These are phyloP conservation scores for Lasioglossum villosulum DNA, from an alignment of 2,888 invertebrate genomes.

Conservation along the genomic window DNA sequence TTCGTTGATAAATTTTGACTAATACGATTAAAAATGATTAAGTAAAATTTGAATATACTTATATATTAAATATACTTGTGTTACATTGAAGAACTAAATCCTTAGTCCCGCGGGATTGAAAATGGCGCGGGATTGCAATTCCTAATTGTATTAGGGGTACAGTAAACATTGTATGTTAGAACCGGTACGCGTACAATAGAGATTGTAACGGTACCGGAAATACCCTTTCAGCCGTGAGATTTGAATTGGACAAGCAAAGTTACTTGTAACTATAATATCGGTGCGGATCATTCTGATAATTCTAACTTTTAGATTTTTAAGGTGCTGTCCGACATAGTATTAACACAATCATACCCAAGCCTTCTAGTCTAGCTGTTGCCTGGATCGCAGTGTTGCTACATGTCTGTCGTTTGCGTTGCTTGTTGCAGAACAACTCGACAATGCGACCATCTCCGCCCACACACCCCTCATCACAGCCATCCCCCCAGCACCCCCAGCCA, in stretches of 20 bases:
- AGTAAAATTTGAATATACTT: no score
- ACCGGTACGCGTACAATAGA: not conserved
- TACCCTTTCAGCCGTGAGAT: not conserved
- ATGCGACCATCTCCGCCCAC: conserved; percentile 94
- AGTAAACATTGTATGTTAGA: not conserved
- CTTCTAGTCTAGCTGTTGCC: conserved; percentile 82
- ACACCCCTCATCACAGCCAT: conserved; percentile 96
- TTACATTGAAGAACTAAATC: no score
- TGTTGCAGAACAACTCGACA: conserved; percentile 89
- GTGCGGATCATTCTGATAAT: conserved; percentile 58
- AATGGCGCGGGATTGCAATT: no score
- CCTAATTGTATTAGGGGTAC: not conserved
- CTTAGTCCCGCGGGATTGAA: no score
- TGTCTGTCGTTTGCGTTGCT: conserved; percentile 85
- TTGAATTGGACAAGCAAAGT: not conserved
- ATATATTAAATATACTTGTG: no score
- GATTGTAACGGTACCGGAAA: not conserved
- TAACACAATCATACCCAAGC: conserved; percentile 76
- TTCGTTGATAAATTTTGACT: no score
- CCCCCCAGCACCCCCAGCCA: conserved; percentile 92
- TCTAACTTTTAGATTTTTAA: conserved; percentile 65
- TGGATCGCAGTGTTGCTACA: conserved; percentile 85
- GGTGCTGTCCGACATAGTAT: conserved; percentile 66
- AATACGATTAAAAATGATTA: no score
- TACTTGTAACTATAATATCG: not conserved